phyloP scores from a whole-genome alignment of 1,140 invertebrate genomes.

The Drosophila gunungcola region DNA sequence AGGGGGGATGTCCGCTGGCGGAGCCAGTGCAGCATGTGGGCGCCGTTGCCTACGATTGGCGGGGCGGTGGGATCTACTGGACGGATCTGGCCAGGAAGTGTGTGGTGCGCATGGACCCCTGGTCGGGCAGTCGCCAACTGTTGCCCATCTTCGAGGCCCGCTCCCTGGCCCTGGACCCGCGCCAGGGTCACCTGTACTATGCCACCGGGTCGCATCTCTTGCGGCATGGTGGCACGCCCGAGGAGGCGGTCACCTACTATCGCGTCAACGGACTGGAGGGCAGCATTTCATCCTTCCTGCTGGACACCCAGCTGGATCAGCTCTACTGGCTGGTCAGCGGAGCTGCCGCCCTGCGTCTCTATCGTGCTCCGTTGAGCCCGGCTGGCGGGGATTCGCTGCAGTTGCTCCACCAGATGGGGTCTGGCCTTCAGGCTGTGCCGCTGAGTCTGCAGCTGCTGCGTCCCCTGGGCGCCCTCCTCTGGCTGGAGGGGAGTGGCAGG shows the following conservation, averaged over 20 bases:
- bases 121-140: conserved; percentile 55
- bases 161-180: conserved; percentile 92
- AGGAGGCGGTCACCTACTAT: conserved; percentile 57
- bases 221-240: conserved; percentile 72
- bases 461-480: conserved; percentile 43
- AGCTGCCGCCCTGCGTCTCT: conserved; percentile 85
- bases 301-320: conserved; percentile 90
- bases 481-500: conserved; percentile 34
- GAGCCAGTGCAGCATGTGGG: conserved; percentile 85
- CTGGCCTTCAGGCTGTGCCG: conserved; percentile 11
- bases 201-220: conserved; percentile 94
- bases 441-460: conserved; percentile 39
- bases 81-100: conserved; percentile 85
- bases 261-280: conserved; percentile 60
- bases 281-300: conserved; percentile 90
- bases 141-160: conserved; percentile 85
- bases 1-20: conserved; percentile 23
- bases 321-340: conserved; percentile 91
- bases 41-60: conserved; percentile 94
- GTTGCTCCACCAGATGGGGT: conserved; percentile 7
- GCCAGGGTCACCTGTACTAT: conserved; percentile 94
- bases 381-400: conserved; percentile 2
- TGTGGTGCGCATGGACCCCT: conserved; percentile 60
- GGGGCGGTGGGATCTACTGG: conserved; percentile 95
- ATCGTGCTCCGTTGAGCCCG: conserved; percentile 14